phyloP scores from a whole-genome alignment of 2,113 vertebrate species.

The Silurus meridionalis region DNA sequence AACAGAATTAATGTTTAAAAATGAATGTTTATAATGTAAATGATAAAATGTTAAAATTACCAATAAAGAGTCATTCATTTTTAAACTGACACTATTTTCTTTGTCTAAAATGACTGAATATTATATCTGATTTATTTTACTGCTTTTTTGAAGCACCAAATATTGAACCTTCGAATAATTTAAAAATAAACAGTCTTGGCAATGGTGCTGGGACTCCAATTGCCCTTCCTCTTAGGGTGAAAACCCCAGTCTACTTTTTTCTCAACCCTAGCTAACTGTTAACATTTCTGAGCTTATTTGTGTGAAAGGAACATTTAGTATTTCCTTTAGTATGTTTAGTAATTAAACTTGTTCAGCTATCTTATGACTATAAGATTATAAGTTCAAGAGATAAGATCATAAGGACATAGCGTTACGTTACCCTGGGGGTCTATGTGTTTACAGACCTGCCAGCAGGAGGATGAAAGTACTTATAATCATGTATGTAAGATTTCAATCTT shows the following conservation, averaged over 20 bases:
- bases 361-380: not conserved
- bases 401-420: not conserved
- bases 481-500: slow-evolving; percentile 23
- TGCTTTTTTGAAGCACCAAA: too few relatives aligned
- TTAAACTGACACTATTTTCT: too few relatives aligned
- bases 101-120: too few relatives aligned
- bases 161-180: too few relatives aligned
- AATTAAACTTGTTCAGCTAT: not conserved
- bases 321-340: too few relatives aligned
- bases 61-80: too few relatives aligned
- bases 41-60: too few relatives aligned
- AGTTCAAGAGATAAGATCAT: not conserved
- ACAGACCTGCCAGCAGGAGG: not conserved
- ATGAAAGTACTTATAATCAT: not conserved
- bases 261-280: not conserved
- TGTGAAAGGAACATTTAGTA: not conserved
- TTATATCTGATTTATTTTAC: too few relatives aligned
- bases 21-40: not conserved
- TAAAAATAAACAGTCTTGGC: too few relatives aligned
- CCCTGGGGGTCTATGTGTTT: not conserved
- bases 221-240: too few relatives aligned
- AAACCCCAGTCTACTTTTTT: too few relatives aligned
- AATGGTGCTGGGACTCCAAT: too few relatives aligned
- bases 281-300: not conserved
- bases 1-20: not conserved